Percentiles rank a stretch among this genome's conserved stretches.
Conservation (phyloP, 2,888 invertebrate species). For the Ceramica pisi region DNA sequence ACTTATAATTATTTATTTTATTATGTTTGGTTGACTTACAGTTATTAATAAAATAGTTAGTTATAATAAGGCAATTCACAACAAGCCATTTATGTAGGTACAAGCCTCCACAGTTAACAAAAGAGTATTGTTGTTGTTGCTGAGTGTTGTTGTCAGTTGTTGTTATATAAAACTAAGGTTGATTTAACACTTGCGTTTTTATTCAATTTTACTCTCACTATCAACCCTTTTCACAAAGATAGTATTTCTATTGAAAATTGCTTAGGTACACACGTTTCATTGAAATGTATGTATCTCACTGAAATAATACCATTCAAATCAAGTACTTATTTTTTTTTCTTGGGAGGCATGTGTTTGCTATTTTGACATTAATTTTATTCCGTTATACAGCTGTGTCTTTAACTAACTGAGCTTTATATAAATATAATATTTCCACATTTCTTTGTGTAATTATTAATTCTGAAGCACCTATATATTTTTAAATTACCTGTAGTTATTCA, state of each 20-base stretch:
- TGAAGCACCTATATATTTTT: constrained; percentile 1
- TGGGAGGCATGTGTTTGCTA: background rate
- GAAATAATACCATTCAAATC: background rate
- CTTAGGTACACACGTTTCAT: background rate
- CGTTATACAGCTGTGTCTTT: constrained; percentile 4
- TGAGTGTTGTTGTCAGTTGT: no score
- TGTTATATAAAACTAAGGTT: background rate
- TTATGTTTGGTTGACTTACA: no score
- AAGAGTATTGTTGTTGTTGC: no score
- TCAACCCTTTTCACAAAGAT: constrained; percentile 7
- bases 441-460: constrained; percentile 4
- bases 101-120: no score
- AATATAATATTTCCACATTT: background rate
- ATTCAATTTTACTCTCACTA: no score
- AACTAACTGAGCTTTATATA: no score
- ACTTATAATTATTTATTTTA: no score
- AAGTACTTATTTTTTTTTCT: background rate
- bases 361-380: background rate
- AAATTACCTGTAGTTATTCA: constrained; percentile 45
- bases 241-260: constrained; percentile 14
- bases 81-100: no score
- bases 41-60: no score
- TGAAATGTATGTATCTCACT: constrained; percentile 1
- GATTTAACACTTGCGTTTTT: background rate
- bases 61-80: no score